Conservation (phyloP, 2,888 invertebrate genomes). For the Labia minor region DNA sequence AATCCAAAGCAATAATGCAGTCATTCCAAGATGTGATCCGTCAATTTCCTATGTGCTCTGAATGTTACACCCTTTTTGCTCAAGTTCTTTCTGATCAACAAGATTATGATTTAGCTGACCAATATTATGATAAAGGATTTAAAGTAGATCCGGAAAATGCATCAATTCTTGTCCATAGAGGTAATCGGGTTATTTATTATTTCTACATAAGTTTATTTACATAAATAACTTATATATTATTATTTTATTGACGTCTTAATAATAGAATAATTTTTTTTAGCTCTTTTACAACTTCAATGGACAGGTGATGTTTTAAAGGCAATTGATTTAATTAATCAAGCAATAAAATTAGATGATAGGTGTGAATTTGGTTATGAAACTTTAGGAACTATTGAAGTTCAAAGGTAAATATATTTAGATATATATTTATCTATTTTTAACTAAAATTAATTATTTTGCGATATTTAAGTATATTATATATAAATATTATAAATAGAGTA, state of each 20-base stretch:
- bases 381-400: constrained; percentile 87
- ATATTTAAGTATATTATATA: neutral
- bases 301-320: constrained; percentile 71
- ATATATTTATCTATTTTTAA: too few species aligned
- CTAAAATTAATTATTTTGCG: neutral
- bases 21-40: constrained; percentile 66
- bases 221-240: neutral
- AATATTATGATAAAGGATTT: constrained; percentile 67
- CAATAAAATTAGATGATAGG: constrained; percentile 77
- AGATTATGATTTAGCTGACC: constrained; percentile 71
- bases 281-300: constrained; percentile 66
- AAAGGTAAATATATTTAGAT: constrained; percentile 56
- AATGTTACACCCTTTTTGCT: constrained; percentile 79
- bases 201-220: too few species aligned
- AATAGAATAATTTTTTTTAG: constrained; percentile 25
- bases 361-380: constrained; percentile 95
- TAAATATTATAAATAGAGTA: neutral
- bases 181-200: too few species aligned
- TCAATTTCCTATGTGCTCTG: constrained; percentile 72
- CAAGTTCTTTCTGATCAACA: constrained; percentile 77
- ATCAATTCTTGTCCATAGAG: constrained; percentile 76
- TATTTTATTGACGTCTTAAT: constrained; percentile 15
- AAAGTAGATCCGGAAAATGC: constrained; percentile 77
- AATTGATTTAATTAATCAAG: constrained; percentile 63
- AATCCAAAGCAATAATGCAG: constrained; percentile 53